Base-by-base conservation (phyloP, 1,140 invertebrate genomes). In the Bacillus rossius region DNA sequence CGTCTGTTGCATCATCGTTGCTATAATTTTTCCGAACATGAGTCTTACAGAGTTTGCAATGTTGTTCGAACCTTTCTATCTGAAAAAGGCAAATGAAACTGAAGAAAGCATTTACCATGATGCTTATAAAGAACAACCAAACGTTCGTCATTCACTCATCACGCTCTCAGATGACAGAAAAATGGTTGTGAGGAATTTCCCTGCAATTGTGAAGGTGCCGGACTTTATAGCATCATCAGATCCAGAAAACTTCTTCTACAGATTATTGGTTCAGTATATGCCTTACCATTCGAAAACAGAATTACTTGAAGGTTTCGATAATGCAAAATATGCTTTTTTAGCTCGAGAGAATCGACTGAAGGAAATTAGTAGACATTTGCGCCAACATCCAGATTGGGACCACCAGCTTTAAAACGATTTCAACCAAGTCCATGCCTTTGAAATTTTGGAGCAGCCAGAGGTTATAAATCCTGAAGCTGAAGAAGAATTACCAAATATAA, bases 41-140 rank as follows among this genome's bases (percentile, higher is more conserved):
- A 55, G 67, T 41, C 61, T 73, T 19, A 59, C 63, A 51, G 68
- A 71, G 41, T 71, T 71, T 67, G 65, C 67, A 5, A 69, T 71
- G 64, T 65, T 10, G 29, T 70, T 71, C 63, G 66, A 73, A 55
- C 64, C 67, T 22, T 29, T 22, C 25, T 51, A 51, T 51, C 19
- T 23, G 20, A 51, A 51, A 29, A 4, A 51, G 25, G 17, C 17
- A 29, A 26, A 16, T n/a, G 49, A 51, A 22, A 51, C 17, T 16
- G 49, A 51, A 29, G 49, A 51, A 26, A 17, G 49, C n/a, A 29
- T 51, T 29, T 16, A 51, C n/a, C 4, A 51, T 22, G 49, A 51
- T 17, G 49, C 19, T 16, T 51, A 51, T 29, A 23, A 51, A 5
- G 25, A 19, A 29, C 19, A 51, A 51, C n/a, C 16, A 20, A 16